Base-by-base conservation (phyloP, 2,113 vertebrate genomes). In the Uropsilus gracilis region DNA sequence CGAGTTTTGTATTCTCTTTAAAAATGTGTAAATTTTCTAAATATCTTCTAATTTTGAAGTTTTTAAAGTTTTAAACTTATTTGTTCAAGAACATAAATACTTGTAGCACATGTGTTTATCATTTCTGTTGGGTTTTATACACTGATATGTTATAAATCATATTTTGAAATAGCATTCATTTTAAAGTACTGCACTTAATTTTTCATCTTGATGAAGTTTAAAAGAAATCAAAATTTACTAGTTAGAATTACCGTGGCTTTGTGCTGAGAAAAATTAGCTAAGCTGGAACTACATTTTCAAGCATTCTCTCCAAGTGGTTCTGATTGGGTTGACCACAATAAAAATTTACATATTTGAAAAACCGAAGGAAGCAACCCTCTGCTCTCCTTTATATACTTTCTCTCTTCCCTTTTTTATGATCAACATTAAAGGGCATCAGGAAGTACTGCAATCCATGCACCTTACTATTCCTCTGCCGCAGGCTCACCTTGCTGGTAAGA, bases 61-160 rank as follows among this genome's bases (percentile, higher is more conserved):
- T 55, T 83, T 92, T 9, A 63, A 71, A 39, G 14, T 69, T 59
- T 34, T 48, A 75, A 30, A 12, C 16, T 81, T 90, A 50, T 76
- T 39, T 69, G 22, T 24, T 10, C 53, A 76, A 94, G 8, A 86
- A 78, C 30, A 42, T 59, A 81, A 46, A 73, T 32, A 66, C 2
- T 4, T 9, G 10, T 61, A 88, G 68, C 11, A 81, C 28, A 68
- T 5, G 18, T 32, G 61, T 71, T 71, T 94, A 17, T 55, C 37
- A 89, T 81, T 89, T 64, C 53, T 26, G 81, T 42, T 69, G 57
- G n/a, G 22, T 69, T 75, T 94, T 71, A 64, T 39, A 55, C 42
- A 34, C 72, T 73, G 53, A 81, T 26, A 89, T 13, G 48, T 50
- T 50, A 50, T 50, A 94, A 92, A 83, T 42, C 61, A 39, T 46